These are phyloP conservation scores for Eupithecia subfuscata DNA, from an alignment of 2,888 invertebrate genomes.

Conservation along the genomic window DNA sequence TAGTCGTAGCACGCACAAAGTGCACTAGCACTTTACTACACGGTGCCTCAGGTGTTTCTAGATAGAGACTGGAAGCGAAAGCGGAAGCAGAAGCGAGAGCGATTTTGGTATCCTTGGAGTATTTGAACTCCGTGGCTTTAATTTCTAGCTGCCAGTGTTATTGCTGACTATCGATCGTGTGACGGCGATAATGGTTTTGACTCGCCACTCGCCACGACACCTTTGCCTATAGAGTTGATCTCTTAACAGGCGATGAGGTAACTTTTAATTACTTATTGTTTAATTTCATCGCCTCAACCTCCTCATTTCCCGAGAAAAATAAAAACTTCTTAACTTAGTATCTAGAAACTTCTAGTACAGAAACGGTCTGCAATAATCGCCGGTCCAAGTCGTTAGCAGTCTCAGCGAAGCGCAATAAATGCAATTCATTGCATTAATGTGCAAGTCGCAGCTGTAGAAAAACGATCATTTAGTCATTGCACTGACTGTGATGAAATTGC, in stretches of 20 bases:
- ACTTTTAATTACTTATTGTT: background rate
- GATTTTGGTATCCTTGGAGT: background rate
- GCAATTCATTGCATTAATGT: slow-evolving; percentile 15
- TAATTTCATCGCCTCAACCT: background rate
- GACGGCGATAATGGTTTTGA: no score
- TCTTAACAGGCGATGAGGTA: background rate
- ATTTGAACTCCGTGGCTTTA: background rate
- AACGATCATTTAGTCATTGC: slow-evolving; percentile 8
- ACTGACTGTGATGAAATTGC: background rate
- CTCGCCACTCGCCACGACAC: background rate
- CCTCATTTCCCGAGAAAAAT: background rate
- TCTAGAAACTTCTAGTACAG: background rate
- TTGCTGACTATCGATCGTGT: background rate
- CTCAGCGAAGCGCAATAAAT: slow-evolving; percentile 7
- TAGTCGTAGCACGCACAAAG: no score
- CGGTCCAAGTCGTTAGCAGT: slow-evolving; percentile 14
- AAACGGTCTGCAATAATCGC: background rate
- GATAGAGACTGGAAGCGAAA: background rate
- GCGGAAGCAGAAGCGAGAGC: background rate
- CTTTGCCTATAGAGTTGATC: background rate
- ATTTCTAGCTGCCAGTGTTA: background rate
- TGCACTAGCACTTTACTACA: background rate
- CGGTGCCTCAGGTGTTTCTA: background rate
- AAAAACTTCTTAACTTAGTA: background rate
- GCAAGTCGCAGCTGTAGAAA: background rate